Base-by-base conservation (phyloP, 2,888 invertebrate species). In the Nomada lathburiana region DNA sequence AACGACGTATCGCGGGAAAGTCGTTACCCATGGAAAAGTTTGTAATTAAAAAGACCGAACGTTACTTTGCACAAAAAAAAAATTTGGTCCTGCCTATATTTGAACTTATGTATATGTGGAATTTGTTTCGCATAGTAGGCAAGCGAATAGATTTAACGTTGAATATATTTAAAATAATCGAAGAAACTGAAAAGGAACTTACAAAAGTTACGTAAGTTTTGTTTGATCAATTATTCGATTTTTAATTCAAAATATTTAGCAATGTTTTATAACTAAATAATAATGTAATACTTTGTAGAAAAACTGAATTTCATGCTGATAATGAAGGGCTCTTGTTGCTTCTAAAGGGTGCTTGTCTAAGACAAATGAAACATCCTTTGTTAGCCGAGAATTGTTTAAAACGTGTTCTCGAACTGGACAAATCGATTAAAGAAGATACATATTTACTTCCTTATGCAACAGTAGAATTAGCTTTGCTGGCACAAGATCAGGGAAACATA, bases 1-100 rank as follows among this genome's bases (percentile, higher is more conserved):
- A 98, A 90, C 98, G 98, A 92, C 96, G 97, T 76, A 98, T 99
- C 74, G 98, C 99, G 47, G 99, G 99, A 0, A 99, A 99, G 94
- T 99, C 99, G 0, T 94, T 99, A 85, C 99, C 99, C 1, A 97
- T 99, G 96, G 99, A 99, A 94, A 99, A 99, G 94, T 99, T 99
- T 94, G 97, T 97, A 63, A 96, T 98, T n/a, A 97, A 96, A 91
- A 98, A 98, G 88, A 96, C 98, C 62, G 96, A 96, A 86, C 95
- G 98, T 69, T 99, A 96, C 94, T 95, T 96, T 82, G 95, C 95
- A 53, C 98, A 98, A 93, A 96, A 96, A 69, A 95, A 96, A 70
- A 95, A 94, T 57, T 95, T 99, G 36, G 94, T 97, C 7, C 95
- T 99, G 87, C 98, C 99, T 1, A 97, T 97, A 26, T 94, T 98